Evolutionary conservation across 2,888 invertebrate genomes (phyloP).

Genomic region (Apodemia mormo): DNA sequence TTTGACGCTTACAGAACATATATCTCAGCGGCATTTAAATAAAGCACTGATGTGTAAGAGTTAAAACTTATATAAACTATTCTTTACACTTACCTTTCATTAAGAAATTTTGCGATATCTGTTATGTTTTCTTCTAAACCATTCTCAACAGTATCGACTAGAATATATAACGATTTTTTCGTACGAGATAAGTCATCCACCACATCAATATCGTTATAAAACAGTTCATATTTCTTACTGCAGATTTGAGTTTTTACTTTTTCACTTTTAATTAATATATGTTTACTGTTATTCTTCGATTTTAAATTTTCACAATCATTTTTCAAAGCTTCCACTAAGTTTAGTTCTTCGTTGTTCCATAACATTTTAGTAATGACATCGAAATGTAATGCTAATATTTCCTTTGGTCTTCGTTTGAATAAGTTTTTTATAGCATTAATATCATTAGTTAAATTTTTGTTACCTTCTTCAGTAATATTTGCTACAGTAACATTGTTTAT

Average conservation of each 20-base stretch:
- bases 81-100: constrained; percentile 49
- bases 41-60: neutral
- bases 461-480: constrained; percentile 44
- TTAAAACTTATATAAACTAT: neutral
- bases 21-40: too few relatives aligned
- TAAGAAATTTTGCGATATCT: constrained; percentile 54
- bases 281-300: constrained; percentile 49
- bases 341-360: constrained; percentile 49
- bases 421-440: constrained; percentile 50
- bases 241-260: constrained; percentile 59
- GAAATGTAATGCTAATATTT: constrained; percentile 59
- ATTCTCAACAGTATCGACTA: constrained; percentile 38
- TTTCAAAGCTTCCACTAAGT: constrained; percentile 50
- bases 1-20: neutral
- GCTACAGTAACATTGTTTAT: constrained; percentile 40
- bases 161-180: constrained; percentile 49
- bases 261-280: constrained; percentile 53
- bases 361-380: constrained; percentile 62
- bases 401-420: constrained; percentile 59
- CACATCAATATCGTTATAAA: constrained; percentile 51
- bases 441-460: constrained; percentile 47
- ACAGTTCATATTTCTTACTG: constrained; percentile 52
- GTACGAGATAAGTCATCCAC: constrained; percentile 47
- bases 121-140: constrained; percentile 38
- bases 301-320: constrained; percentile 52